These are phyloP conservation scores for Tichodroma muraria DNA, from an alignment of 2,113 vertebrate species.

Conservation along the genomic window DNA sequence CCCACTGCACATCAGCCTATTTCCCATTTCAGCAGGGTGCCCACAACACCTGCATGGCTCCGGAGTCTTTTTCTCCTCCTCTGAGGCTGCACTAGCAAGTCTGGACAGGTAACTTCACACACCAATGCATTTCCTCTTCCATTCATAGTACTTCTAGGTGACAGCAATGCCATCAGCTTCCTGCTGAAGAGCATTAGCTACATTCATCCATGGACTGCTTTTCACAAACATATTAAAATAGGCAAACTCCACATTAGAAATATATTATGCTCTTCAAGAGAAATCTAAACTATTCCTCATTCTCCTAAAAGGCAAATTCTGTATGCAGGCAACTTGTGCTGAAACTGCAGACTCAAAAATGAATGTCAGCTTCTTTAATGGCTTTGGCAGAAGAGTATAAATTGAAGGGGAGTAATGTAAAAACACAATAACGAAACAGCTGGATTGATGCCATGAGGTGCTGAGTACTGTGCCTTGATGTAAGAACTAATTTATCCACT, in stretches of 20 bases:
- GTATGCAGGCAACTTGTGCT: not conserved
- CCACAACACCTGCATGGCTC: not conserved
- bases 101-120: not conserved
- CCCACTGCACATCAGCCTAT: not conserved
- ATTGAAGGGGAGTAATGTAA: not conserved
- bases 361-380: not conserved
- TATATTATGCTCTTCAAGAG: not conserved
- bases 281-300: not conserved
- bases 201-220: not conserved
- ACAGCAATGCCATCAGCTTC: not conserved
- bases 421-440: conserved; percentile 22
- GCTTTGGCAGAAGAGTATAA: conserved; percentile 7
- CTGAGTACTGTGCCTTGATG: not conserved
- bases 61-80: not conserved
- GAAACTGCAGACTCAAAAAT: conserved; percentile 24
- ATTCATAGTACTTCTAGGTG: not conserved
- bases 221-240: not conserved
- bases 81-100: not conserved
- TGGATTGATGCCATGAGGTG: conserved; percentile 4
- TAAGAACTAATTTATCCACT: conserved; percentile 30
- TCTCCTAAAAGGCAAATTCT: conserved; percentile 2
- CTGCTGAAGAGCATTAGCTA: not conserved
- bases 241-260: not conserved
- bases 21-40: not conserved
- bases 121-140: not conserved